Evolutionary conservation across 2,888 invertebrate species (phyloP).

Genomic region (Megalurothrips usitatus): DNA sequence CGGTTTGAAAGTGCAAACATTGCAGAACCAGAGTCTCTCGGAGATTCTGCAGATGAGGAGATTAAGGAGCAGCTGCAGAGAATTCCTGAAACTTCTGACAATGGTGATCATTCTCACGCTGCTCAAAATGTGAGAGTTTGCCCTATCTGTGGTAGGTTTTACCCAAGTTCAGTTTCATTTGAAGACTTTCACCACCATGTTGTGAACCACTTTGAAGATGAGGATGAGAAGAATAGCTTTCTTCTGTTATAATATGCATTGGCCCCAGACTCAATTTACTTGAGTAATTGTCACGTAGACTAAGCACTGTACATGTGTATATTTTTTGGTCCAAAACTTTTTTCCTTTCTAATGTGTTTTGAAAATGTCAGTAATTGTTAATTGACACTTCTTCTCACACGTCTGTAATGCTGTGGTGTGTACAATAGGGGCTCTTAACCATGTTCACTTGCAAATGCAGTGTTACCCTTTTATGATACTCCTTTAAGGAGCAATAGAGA

Average conservation of each 20-base stretch:
- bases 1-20: conserved; percentile 8
- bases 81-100: background rate
- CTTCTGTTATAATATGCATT: background rate
- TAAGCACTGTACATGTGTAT: background rate
- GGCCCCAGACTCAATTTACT: too few species aligned
- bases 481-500: too few species aligned
- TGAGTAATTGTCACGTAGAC: too few species aligned
- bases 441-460: too few species aligned
- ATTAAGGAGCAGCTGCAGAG: background rate
- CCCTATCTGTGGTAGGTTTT: conserved; percentile 68
- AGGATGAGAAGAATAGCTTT: conserved; percentile 42
- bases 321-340: background rate
- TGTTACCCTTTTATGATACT: too few species aligned
- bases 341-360: background rate
- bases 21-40: background rate
- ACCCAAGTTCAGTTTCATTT: conserved; percentile 52
- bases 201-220: conserved; percentile 66
- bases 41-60: conserved; percentile 9
- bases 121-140: conserved; percentile 58
- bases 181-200: conserved; percentile 69
- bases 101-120: conserved; percentile 30
- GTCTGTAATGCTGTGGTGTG: too few species aligned
- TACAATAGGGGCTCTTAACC: too few species aligned
- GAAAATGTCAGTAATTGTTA: background rate
- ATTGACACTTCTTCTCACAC: background rate